Evolutionary conservation across 1,140 invertebrate species (phyloP).

Genomic region (Lepidostoma basale): DNA sequence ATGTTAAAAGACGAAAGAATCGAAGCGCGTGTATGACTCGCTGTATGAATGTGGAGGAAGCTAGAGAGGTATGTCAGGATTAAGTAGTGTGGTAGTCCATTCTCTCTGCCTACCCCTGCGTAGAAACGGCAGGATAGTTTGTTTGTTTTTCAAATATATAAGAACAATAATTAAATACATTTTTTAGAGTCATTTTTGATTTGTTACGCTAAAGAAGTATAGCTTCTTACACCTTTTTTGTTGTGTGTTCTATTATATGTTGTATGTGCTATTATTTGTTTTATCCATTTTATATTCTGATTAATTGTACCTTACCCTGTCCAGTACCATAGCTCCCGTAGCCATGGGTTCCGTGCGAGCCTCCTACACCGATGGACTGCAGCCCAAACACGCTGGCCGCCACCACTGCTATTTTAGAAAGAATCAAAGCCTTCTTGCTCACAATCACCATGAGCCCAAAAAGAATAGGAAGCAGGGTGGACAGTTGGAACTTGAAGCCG

Average conservation of each 20-base stretch:
- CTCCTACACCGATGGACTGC: conserved; percentile 51
- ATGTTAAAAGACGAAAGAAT: no score
- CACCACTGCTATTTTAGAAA: conserved; percentile 74
- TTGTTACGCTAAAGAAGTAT: no score
- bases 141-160: no score
- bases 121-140: no score
- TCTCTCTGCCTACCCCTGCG: no score
- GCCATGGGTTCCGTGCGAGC: conserved; percentile 53
- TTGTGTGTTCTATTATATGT: no score
- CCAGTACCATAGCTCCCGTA: conserved; percentile 48
- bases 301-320: conserved; percentile 23
- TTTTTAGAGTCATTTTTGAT: no score
- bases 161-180: no score
- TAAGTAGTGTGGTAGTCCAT: no score
- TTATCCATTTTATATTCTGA: conserved; percentile 49
- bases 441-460: conserved; percentile 71
- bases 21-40: no score
- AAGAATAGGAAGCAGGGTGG: conserved; percentile 71
- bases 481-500: conserved; percentile 77
- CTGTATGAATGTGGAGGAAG: neutral
- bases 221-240: no score
- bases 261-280: no score
- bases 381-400: conserved; percentile 66
- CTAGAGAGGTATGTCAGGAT: neutral
- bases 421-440: conserved; percentile 73